Percentiles rank a stretch among this genome's conserved stretches.
Conservation (phyloP, 2,888 invertebrate genomes). For the Drosophila picticornis region DNA sequence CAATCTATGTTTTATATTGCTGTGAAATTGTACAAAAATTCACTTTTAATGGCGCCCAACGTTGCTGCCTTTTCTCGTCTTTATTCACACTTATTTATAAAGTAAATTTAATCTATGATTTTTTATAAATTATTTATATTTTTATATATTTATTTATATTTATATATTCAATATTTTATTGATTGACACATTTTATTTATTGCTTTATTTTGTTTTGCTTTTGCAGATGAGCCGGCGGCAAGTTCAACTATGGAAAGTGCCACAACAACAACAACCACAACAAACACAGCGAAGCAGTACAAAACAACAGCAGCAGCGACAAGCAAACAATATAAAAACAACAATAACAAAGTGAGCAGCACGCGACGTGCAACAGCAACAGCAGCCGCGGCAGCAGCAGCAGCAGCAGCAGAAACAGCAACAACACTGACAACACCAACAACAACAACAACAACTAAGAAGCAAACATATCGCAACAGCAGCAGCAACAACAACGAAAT, state of each 20-base stretch:
- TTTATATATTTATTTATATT: background rate
- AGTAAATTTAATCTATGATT: background rate
- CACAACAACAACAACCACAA: constrained; percentile 58
- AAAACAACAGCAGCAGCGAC: constrained; percentile 56
- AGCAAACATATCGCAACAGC: constrained; percentile 79
- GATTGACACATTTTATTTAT: background rate
- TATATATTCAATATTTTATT: background rate
- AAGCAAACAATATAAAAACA: constrained; percentile 68
- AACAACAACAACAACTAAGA: constrained; percentile 63
- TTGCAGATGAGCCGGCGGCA: constrained; percentile 83
- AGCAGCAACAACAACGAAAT: constrained; percentile 45
- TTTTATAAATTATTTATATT: background rate
- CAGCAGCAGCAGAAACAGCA: constrained; percentile 41
- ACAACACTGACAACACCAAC: constrained; percentile 50
- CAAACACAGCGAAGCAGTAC: constrained; percentile 70
- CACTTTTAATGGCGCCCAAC: background rate
- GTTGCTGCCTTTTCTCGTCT: too few relatives aligned
- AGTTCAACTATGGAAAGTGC: constrained; percentile 83
- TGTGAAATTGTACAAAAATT: too few relatives aligned
- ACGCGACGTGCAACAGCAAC: constrained; percentile 69
- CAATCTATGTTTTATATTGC: too few relatives aligned
- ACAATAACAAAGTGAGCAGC: constrained; percentile 60
- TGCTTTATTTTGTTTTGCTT: constrained; percentile 14
- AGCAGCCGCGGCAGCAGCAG: constrained; percentile 50
- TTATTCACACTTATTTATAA: background rate